phyloP scores from a whole-genome alignment of 2,113 vertebrate genomes.

The Cyanistes caeruleus region DNA sequence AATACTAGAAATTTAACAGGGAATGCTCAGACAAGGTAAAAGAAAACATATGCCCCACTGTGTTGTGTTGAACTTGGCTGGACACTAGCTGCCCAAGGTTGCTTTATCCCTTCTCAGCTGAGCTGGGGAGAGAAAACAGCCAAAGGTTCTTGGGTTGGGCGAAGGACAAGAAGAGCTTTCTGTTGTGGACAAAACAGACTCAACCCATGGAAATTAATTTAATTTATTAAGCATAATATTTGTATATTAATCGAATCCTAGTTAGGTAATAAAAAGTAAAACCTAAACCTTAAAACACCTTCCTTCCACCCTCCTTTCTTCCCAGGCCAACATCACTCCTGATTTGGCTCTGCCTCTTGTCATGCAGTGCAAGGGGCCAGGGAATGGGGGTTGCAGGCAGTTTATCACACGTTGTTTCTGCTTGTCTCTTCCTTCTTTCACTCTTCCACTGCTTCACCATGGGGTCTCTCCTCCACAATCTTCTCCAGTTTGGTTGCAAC shows the following conservation, averaged over 20 bases:
- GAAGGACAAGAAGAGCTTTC: neutral
- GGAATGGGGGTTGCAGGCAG: neutral
- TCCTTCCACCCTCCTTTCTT: neutral
- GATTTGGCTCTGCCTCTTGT: neutral
- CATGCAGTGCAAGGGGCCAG: neutral
- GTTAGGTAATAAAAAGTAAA: neutral
- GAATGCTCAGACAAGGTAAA: neutral
- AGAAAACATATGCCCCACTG: neutral
- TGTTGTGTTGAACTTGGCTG: neutral
- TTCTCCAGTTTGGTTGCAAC: neutral
- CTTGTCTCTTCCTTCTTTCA: neutral
- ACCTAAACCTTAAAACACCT: neutral
- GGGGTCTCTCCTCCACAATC: neutral
- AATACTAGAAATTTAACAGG: neutral
- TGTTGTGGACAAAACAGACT: neutral
- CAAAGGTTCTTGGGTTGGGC: neutral
- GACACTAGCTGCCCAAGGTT: neutral
- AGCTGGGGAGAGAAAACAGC: neutral
- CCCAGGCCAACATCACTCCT: neutral
- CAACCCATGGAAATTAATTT: neutral
- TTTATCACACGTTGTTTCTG: fast-evolving
- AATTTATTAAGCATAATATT: neutral
- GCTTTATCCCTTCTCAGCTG: neutral
- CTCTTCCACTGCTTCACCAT: no score
- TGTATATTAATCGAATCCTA: neutral